Evolutionary conservation across 2,797 vertebrate genomes (phyloP).

Genomic region (Picus viridis): DNA sequence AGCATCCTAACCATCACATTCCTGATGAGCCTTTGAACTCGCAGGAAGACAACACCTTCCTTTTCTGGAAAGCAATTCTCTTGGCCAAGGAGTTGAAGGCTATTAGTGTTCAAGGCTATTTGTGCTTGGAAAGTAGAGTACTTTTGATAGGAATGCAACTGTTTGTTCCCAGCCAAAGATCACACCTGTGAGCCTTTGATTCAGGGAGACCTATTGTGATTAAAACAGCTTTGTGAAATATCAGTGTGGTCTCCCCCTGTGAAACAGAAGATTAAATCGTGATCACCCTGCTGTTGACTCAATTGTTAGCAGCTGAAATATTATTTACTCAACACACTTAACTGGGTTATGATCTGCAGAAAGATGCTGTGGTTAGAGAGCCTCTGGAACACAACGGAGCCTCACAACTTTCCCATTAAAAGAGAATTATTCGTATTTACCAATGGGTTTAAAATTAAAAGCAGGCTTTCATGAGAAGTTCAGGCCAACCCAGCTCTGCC

Average conservation of each 20-base stretch:
- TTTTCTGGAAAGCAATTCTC: constrained; percentile 3
- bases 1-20: neutral
- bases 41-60: neutral
- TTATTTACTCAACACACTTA: constrained; percentile 59
- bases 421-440: neutral
- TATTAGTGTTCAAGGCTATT: neutral
- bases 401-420: constrained; percentile 19
- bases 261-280: constrained; percentile 50
- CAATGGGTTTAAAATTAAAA: constrained; percentile 44
- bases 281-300: constrained; percentile 59
- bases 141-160: neutral
- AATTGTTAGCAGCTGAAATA: constrained; percentile 62
- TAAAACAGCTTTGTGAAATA: constrained; percentile 39
- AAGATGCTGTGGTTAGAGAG: constrained; percentile 35
- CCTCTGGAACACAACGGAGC: constrained; percentile 1
- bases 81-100: neutral
- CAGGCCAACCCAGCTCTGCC: neutral
- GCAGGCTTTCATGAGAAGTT: neutral
- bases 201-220: constrained; percentile 37
- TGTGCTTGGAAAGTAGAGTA: constrained; percentile 22
- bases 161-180: constrained; percentile 44
- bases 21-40: constrained; percentile 22
- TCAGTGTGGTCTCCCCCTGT: neutral
- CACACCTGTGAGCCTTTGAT: constrained; percentile 56
- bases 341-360: constrained; percentile 35